Evolutionary conservation across 2,797 vertebrate genomes (phyloP).

Genomic region (Takifugu ocellatus): DNA sequence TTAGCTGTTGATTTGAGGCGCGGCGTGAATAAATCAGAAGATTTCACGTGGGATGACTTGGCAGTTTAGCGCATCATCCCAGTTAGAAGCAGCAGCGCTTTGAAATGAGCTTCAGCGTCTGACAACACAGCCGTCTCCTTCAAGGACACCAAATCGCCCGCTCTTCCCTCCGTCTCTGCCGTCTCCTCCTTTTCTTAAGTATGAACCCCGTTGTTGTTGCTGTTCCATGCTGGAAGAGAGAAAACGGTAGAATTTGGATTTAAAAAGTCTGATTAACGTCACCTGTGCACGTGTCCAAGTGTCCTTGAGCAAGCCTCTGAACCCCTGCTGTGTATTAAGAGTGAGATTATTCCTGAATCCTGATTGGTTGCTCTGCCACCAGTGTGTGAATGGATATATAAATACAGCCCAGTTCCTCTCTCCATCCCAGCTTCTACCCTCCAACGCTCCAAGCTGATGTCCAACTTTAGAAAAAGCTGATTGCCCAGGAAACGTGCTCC

Average conservation of each 20-base stretch:
- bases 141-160: slow-evolving; percentile 11
- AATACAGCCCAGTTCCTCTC: no score
- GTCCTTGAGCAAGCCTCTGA: no score
- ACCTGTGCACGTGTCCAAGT: no score
- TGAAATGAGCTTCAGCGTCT: slow-evolving; percentile 13
- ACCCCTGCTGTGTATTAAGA: no score
- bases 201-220: not conserved
- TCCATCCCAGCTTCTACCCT: no score
- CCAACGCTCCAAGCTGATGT: no score
- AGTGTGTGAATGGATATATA: no score
- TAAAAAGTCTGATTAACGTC: no score
- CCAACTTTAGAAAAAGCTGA: no score
- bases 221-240: not conserved
- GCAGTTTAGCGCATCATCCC: slow-evolving; percentile 6
- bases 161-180: not conserved
- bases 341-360: no score
- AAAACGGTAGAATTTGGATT: not conserved
- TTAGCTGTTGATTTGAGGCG: not conserved
- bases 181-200: not conserved
- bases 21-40: not conserved
- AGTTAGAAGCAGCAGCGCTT: not conserved
- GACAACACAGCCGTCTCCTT: slow-evolving; percentile 4
- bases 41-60: not conserved
- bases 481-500: no score
- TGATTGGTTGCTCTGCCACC: no score